Conservation (phyloP, 2,113 vertebrate species). For the Kryptolebias marmoratus region DNA sequence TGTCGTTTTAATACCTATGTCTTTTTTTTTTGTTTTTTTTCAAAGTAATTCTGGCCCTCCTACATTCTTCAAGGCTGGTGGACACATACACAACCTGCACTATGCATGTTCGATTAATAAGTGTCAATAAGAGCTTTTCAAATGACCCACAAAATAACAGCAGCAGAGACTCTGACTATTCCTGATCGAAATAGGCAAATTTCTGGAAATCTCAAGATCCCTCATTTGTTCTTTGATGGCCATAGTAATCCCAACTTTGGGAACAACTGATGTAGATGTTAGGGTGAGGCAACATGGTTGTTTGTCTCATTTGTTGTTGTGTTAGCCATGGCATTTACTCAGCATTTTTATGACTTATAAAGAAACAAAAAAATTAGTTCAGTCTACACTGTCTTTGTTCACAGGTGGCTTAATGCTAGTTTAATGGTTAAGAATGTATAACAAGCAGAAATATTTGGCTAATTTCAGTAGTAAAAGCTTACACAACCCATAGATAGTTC, state of each 20-base stretch:
- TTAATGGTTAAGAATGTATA: slow-evolving; percentile 23
- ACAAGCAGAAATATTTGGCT: slow-evolving; percentile 34
- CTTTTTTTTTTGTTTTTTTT: not conserved
- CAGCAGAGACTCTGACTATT: too few species aligned
- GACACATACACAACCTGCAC: not conserved
- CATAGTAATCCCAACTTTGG: too few species aligned
- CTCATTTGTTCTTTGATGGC: too few species aligned
- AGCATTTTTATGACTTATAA: not conserved
- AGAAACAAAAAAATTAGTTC: not conserved
- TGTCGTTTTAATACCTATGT: not conserved
- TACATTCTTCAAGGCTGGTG: too few species aligned
- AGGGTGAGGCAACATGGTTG: not conserved
- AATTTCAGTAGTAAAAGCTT: slow-evolving; percentile 33
- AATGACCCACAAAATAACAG: too few species aligned
- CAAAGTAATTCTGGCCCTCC: not conserved
- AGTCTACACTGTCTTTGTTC: slow-evolving; percentile 4
- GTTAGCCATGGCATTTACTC: not conserved
- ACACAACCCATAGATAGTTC: slow-evolving; percentile 40
- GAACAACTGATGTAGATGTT: not conserved
- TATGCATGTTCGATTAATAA: not conserved
- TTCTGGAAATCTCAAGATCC: too few species aligned
- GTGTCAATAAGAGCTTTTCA: not conserved
- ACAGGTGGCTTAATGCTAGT: slow-evolving; percentile 6
- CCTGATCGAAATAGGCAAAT: too few species aligned
- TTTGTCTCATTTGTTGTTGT: not conserved